These are phyloP conservation scores for Acronicta psi DNA, from an alignment of 2,888 invertebrate species.

Conservation along the genomic window DNA sequence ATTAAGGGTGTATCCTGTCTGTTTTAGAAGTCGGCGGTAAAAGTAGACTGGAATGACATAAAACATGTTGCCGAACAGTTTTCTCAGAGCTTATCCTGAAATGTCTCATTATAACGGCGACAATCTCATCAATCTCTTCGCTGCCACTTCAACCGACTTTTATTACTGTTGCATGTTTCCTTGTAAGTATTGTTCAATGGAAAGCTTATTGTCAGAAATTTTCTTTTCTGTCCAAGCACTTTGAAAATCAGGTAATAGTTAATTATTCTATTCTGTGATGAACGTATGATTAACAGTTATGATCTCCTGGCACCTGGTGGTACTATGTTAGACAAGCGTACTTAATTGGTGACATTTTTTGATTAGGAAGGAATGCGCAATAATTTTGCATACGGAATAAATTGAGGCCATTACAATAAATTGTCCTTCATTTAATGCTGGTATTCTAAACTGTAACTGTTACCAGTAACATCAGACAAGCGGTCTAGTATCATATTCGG, in stretches of 20 bases:
- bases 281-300: not conserved
- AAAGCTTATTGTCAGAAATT: too few relatives aligned
- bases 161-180: too few relatives aligned
- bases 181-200: too few relatives aligned
- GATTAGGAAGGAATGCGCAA: not conserved
- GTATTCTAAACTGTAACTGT: slow-evolving; percentile 40
- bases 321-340: too few relatives aligned
- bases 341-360: not conserved
- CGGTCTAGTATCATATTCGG: slow-evolving; percentile 44
- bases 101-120: slow-evolving; percentile 24
- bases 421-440: slow-evolving; percentile 39
- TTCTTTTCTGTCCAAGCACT: too few relatives aligned
- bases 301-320: slow-evolving; percentile 7
- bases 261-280: too few relatives aligned
- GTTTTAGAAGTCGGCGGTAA: slow-evolving; percentile 52
- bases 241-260: too few relatives aligned
- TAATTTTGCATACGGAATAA: not conserved
- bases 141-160: not conserved
- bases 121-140: slow-evolving; percentile 1
- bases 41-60: slow-evolving; percentile 56
- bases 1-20: slow-evolving; percentile 65
- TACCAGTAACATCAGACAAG: slow-evolving; percentile 44
- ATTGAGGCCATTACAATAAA: slow-evolving; percentile 45
- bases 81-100: slow-evolving; percentile 19
- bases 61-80: slow-evolving; percentile 48